Percentiles rank a stretch among this genome's conserved stretches.
These are phyloP conservation scores for Thryonomys swinderianus DNA, from an alignment of 2,113 vertebrate genomes.

Conservation along the genomic window DNA sequence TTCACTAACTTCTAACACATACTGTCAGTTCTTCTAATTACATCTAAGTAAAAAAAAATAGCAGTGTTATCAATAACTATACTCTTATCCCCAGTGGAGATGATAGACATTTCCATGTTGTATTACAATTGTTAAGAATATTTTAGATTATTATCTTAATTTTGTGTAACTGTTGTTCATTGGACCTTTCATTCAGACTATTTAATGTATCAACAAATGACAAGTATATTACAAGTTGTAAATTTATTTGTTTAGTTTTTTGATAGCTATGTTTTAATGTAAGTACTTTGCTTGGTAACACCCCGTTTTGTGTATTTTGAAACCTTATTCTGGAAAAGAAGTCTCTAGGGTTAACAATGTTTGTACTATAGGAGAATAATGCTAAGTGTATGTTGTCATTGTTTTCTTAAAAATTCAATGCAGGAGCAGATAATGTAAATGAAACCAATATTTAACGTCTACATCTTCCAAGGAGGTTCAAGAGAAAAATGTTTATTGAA, in stretches of 20 bases:
- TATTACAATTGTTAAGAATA: background rate
- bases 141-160: background rate
- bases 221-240: background rate
- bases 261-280: background rate
- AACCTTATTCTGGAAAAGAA: background rate
- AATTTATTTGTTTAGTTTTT: background rate
- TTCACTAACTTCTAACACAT: background rate
- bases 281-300: background rate
- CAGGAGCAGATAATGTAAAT: background rate
- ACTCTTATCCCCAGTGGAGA: background rate
- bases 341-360: background rate
- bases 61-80: background rate
- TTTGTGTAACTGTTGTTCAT: background rate
- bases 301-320: background rate
- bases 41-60: background rate
- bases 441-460: background rate
- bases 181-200: background rate
- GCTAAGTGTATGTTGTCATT: background rate
- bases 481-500: background rate
- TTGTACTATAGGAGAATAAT: background rate
- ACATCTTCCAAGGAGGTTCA: background rate
- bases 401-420: constrained; percentile 18
- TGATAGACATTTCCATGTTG: background rate
- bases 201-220: background rate
- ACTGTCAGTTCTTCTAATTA: background rate